phyloP scores from a whole-genome alignment of 2,888 invertebrate genomes.

The Achlya flavicornis region DNA sequence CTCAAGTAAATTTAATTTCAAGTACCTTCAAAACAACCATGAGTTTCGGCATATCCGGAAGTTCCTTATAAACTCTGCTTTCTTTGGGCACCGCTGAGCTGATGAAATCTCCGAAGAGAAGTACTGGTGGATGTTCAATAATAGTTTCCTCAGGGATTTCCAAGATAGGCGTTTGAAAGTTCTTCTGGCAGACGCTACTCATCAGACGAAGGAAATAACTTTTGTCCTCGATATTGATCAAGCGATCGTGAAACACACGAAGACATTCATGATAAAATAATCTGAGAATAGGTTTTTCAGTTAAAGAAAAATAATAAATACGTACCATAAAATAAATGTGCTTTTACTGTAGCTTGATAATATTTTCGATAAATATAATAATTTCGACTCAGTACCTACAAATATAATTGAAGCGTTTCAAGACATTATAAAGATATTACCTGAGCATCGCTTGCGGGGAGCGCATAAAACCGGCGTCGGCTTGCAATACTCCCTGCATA shows the following conservation, averaged over 20 bases:
- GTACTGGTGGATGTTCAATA: slow-evolving; percentile 85
- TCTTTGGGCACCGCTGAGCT: slow-evolving; percentile 88
- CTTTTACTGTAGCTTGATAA: background rate
- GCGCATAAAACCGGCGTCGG: slow-evolving; percentile 88
- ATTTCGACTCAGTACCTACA: background rate
- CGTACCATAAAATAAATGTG: background rate
- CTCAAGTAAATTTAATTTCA: too few relatives aligned
- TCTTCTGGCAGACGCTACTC: slow-evolving; percentile 85
- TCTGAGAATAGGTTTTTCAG: slow-evolving; percentile 65
- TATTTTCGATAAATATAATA: background rate
- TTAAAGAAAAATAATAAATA: slow-evolving; percentile 10
- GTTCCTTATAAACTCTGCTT: slow-evolving; percentile 92
- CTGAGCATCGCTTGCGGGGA: slow-evolving; percentile 87
- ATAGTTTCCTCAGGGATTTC: slow-evolving; percentile 84
- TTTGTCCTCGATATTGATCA: slow-evolving; percentile 92
- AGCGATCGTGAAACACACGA: slow-evolving; percentile 95
- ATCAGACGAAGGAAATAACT: slow-evolving; percentile 90
- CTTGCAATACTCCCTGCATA: slow-evolving; percentile 94
- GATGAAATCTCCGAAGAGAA: slow-evolving; percentile 94
- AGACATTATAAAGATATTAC: slow-evolving; percentile 57
- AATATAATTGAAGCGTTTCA: too few relatives aligned
- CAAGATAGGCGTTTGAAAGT: slow-evolving; percentile 85
- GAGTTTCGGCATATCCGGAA: slow-evolving; percentile 88
- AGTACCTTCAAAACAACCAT: slow-evolving; percentile 87
- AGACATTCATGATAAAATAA: slow-evolving; percentile 96